Conservation (phyloP, 2,888 invertebrate genomes). For the Morpho helenor region DNA sequence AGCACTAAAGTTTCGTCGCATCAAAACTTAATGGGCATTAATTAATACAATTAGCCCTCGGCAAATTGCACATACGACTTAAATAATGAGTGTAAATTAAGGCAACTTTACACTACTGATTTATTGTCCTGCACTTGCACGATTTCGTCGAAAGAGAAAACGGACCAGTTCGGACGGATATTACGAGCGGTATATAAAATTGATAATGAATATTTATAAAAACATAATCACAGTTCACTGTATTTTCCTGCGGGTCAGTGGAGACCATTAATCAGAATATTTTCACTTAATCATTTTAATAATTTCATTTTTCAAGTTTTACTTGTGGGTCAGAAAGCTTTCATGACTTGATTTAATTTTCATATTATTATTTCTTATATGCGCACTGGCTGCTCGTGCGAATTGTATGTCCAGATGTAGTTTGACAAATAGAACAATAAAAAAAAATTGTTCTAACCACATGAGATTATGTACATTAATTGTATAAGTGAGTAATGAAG, state of each 20-base stretch:
- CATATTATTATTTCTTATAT: background rate
- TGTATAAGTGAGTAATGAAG: too few species aligned
- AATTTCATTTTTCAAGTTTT: slow-evolving; percentile 20
- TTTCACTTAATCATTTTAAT: slow-evolving; percentile 60
- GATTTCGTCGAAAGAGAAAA: slow-evolving; percentile 78
- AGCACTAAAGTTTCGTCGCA: slow-evolving; percentile 55
- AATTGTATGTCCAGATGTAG: too few species aligned
- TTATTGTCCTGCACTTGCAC: slow-evolving; percentile 74
- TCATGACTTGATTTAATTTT: slow-evolving; percentile 15
- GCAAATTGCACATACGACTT: slow-evolving; percentile 74
- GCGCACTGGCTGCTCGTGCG: background rate
- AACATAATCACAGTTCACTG: slow-evolving; percentile 65
- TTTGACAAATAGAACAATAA: too few species aligned
- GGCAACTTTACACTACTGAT: slow-evolving; percentile 77
- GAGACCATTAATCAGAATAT: slow-evolving; percentile 70
- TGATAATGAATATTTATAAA: slow-evolving; percentile 77
- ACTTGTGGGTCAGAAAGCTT: slow-evolving; percentile 4
- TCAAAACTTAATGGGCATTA: slow-evolving; percentile 70
- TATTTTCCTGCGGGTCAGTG: slow-evolving; percentile 59
- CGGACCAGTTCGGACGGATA: slow-evolving; percentile 70
- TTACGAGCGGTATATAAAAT: slow-evolving; percentile 70
- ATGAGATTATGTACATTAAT: too few species aligned
- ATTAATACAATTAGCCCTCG: slow-evolving; percentile 76
- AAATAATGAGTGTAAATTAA: slow-evolving; percentile 77
- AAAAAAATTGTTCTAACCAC: too few species aligned